Base-by-base conservation (phyloP, 2,888 invertebrate species). In the Nomada ferruginata region DNA sequence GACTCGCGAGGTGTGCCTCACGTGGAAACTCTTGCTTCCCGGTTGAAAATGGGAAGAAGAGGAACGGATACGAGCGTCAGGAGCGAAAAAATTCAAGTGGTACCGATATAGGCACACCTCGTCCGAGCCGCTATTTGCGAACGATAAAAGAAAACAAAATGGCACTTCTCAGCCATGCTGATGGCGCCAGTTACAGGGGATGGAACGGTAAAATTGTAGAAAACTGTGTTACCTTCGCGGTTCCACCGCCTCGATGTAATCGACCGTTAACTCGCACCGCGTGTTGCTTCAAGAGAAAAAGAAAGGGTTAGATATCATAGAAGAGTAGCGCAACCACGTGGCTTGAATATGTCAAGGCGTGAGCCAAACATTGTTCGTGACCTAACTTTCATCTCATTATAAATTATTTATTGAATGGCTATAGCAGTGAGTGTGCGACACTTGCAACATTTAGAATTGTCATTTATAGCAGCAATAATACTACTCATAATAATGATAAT, bases 171-270 rank as follows among this genome's bases (percentile, higher is more conserved):
- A 50, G 36, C 55, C 89, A 88, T 88, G 89, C 90, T 72, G 82
- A 68, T 89, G 90, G 90, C 92, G 91, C 91, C 89, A 92, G 87
- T 90, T 90, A 86, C 90, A 85, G 85, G 76, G 80, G 60, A 55
- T 76, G 68, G 79, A 77, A 75, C 70, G 57, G 70, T 79, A 63
- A 47, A 69, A 57, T 76, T 11, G 65, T 86, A 87, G 84, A 76
- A 85, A 90, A 86, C 91, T 92, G 87, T 72, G 90, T 93, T 93
- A 93, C 93, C 93, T 93, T 91, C 92, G 92, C 85, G 92, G 92
- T 85, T 93, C 92, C 90, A 91, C 86, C 87, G 89, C 87, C 87
- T 93, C 92, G 88, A 60, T 74, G 65, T 78, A 80, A 83, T 86
- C 87, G 87, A 92, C 91, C 76, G 91, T 92, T 91, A 93, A 92